A percentile compares a stretch with the other conserved stretches of the same genome.
These are phyloP conservation scores for Euplexia lucipara DNA, from an alignment of 2,888 invertebrate genomes.

Conservation along the genomic window DNA sequence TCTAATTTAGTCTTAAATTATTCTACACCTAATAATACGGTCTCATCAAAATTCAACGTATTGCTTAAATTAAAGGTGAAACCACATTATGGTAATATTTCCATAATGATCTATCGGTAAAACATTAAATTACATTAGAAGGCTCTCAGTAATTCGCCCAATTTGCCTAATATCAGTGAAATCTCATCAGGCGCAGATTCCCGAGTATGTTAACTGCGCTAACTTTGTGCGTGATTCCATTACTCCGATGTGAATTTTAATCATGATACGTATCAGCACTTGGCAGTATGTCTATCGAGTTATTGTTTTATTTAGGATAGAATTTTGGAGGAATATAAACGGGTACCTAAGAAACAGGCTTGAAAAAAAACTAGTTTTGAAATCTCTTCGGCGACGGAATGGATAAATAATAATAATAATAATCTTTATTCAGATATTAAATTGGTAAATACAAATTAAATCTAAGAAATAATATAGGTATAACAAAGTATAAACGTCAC, in stretches of 20 bases:
- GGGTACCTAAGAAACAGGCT: too few species aligned
- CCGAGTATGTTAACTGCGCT: constrained; percentile 35
- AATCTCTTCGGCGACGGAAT: too few species aligned
- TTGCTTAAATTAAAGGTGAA: not conserved
- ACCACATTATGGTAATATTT: constrained; percentile 1
- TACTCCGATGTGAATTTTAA: constrained; percentile 52
- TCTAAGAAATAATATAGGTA: too few species aligned
- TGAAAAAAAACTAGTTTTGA: too few species aligned
- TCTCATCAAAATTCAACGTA: not conserved
- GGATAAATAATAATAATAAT: too few species aligned
- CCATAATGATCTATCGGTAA: constrained; percentile 17
- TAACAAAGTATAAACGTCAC: too few species aligned
- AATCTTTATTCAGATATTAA: too few species aligned
- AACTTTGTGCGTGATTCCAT: constrained; percentile 57
- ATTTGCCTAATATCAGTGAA: constrained; percentile 32
- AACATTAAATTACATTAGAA: not conserved
- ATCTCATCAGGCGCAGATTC: constrained; percentile 26
- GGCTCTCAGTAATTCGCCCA: constrained; percentile 39
- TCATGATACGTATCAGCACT: constrained; percentile 22
- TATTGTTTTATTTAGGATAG: not conserved
- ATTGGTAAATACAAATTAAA: too few species aligned
- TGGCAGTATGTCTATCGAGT: not conserved
- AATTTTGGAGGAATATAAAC: too few species aligned
- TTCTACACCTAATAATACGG: not conserved
- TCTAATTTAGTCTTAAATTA: not conserved